A percentile compares a stretch with the other conserved stretches of the same genome.
phyloP scores from a whole-genome alignment of 2,113 vertebrate genomes.

The Strigops habroptila region DNA sequence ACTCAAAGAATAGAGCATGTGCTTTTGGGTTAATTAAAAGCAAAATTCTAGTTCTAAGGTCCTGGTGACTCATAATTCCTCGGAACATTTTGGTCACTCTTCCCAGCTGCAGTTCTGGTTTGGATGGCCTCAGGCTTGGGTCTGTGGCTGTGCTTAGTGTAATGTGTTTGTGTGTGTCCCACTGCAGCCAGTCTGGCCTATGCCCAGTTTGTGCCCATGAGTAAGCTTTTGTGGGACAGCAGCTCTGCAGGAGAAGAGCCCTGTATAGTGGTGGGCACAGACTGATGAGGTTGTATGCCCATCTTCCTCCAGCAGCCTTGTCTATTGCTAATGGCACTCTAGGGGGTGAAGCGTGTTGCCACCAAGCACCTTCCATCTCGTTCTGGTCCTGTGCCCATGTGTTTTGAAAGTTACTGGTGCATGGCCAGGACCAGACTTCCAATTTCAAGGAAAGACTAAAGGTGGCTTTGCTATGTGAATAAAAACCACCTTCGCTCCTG shows the following conservation, averaged over 20 bases:
- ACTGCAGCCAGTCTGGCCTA: neutral
- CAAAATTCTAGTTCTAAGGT: neutral
- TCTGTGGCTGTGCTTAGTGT: neutral
- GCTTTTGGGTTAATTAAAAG: neutral
- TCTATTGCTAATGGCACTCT: neutral
- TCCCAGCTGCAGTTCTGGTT: neutral
- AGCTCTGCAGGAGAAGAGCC: neutral
- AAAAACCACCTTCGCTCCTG: neutral
- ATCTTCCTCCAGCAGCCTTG: neutral
- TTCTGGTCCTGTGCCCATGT: neutral
- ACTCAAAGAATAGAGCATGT: neutral
- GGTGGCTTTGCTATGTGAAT: neutral
- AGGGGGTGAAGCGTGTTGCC: neutral
- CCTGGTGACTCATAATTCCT: neutral
- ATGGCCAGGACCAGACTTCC: neutral
- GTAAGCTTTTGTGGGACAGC: neutral
- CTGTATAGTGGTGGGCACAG: rapidly evolving
- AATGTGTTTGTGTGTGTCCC: rapidly evolving
- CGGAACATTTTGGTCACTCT: neutral
- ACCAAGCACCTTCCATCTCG: neutral
- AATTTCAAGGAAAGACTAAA: neutral
- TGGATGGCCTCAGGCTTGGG: neutral
- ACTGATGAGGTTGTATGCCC: neutral
- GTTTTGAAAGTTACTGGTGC: neutral
- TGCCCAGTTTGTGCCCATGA: neutral